Evolutionary conservation across 2,888 invertebrate species (phyloP).

Genomic region (Morpho helenor): DNA sequence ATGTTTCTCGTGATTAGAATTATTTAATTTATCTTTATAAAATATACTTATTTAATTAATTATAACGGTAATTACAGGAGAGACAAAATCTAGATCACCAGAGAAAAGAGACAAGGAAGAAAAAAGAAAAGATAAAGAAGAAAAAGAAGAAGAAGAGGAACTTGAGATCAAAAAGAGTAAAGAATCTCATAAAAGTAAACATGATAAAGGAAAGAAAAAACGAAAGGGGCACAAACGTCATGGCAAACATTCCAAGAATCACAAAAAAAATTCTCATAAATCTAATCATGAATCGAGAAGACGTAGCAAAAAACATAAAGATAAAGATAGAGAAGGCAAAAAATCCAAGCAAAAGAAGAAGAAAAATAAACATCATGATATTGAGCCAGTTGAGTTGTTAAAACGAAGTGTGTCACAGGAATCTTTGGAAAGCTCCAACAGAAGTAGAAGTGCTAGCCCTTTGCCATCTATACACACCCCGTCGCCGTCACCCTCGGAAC

Average conservation of each 20-base stretch:
- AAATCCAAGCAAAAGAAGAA: slow-evolving; percentile 72
- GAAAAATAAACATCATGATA: slow-evolving; percentile 57
- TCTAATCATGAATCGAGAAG: slow-evolving; percentile 48
- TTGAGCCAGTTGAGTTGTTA: slow-evolving; percentile 38
- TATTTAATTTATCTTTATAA: too few species aligned
- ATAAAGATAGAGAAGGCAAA: slow-evolving; percentile 66
- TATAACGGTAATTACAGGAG: slow-evolving; percentile 39
- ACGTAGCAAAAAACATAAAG: slow-evolving; percentile 60
- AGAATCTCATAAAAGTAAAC: slow-evolving; percentile 65
- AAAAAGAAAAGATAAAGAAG: slow-evolving; percentile 12
- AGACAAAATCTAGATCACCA: slow-evolving; percentile 54
- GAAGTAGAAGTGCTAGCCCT: slow-evolving; percentile 68
- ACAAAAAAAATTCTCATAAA: slow-evolving; percentile 56
- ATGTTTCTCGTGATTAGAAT: too few species aligned
- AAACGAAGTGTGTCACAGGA: slow-evolving; percentile 49
- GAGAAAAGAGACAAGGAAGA: slow-evolving; percentile 2
- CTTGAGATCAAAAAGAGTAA: slow-evolving; percentile 44
- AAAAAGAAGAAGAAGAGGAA: slow-evolving; percentile 27
- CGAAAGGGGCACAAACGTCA: slow-evolving; percentile 67
- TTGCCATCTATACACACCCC: slow-evolving; percentile 68
- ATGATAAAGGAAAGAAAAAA: slow-evolving; percentile 66
- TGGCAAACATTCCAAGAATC: slow-evolving; percentile 71
- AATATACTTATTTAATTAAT: neutral
- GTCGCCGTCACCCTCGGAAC: slow-evolving; percentile 57
- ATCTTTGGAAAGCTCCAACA: slow-evolving; percentile 61